These are phyloP conservation scores for Coendou prehensilis DNA, from an alignment of 2,797 vertebrate genomes.

Conservation along the genomic window DNA sequence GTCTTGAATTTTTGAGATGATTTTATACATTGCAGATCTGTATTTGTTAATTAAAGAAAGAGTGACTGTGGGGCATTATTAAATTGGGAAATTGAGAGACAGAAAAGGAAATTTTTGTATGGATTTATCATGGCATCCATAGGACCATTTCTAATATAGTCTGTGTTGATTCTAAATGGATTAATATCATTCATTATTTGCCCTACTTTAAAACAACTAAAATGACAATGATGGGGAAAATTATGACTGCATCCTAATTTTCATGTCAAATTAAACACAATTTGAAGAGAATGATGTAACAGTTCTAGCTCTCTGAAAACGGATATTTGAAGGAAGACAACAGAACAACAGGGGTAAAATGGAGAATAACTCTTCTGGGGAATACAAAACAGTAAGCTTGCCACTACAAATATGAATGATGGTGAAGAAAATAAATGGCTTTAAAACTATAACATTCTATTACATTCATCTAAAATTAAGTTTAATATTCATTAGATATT, in stretches of 20 bases:
- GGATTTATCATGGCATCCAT: conserved; percentile 6
- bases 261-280: conserved; percentile 51
- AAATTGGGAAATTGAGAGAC: not conserved
- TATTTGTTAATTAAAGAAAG: conserved; percentile 13
- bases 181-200: conserved; percentile 28
- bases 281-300: not conserved
- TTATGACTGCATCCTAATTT: conserved; percentile 34
- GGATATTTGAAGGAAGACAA: conserved; percentile 21
- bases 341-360: not conserved
- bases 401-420: not conserved
- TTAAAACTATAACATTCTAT: conserved; percentile 7
- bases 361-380: conserved; percentile 16
- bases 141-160: conserved; percentile 8
- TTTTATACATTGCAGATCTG: not conserved
- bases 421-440: not conserved
- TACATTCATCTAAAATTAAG: conserved; percentile 10
- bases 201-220: not conserved
- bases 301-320: conserved; percentile 57
- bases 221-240: not conserved
- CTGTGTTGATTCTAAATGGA: not conserved
- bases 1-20: not conserved
- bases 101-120: not conserved
- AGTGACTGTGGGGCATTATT: not conserved
- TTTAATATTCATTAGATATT: not conserved
- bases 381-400: not conserved